Evolutionary conservation across 2,113 vertebrate species (phyloP).

Genomic region (Castor canadensis): DNA sequence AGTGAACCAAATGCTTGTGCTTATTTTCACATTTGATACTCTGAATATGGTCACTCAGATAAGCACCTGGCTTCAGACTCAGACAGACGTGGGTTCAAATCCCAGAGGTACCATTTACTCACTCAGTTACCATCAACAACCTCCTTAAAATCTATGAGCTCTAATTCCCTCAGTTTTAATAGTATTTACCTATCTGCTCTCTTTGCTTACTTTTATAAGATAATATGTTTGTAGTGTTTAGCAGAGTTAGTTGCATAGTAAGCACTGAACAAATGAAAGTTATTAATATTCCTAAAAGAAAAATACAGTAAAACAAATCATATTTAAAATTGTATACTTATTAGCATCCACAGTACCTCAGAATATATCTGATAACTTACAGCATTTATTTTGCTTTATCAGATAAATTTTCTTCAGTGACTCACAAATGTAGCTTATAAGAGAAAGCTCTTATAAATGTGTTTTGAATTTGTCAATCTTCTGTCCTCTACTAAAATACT

Average conservation of each 20-base stretch:
- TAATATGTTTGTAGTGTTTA: background rate
- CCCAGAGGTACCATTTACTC: background rate
- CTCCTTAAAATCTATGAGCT: background rate
- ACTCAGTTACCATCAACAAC: rapidly evolving
- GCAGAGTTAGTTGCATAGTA: background rate
- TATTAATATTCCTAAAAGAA: background rate
- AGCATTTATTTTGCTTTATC: background rate
- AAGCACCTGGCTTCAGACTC: background rate
- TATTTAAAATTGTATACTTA: background rate
- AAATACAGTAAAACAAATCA: background rate
- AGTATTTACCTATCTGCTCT: background rate
- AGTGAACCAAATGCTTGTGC: background rate
- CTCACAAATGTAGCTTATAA: background rate
- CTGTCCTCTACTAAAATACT: background rate
- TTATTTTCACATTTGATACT: background rate
- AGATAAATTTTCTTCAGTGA: background rate
- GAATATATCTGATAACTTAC: background rate
- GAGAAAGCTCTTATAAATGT: background rate
- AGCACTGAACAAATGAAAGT: background rate
- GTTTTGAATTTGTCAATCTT: background rate
- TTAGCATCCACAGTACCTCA: background rate
- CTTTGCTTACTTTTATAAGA: background rate
- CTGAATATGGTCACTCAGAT: background rate
- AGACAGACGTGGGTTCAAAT: background rate
- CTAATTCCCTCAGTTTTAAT: background rate